Percentiles rank a stretch among this genome's conserved stretches.
Conservation (phyloP, 2,113 vertebrate genomes). For the Microtus oregoni region DNA sequence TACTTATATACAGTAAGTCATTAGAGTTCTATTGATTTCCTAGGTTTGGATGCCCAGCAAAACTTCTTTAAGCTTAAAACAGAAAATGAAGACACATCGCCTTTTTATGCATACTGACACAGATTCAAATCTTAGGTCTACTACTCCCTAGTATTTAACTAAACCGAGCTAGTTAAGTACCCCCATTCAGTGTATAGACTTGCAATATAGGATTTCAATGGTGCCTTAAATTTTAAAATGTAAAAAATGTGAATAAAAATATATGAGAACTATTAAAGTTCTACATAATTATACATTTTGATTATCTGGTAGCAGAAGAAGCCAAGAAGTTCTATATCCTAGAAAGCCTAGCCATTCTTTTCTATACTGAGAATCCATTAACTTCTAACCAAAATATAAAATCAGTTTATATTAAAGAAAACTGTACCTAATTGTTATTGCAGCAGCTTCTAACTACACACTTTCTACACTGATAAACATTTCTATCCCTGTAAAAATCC, state of each 20-base stretch:
- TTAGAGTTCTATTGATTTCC: neutral
- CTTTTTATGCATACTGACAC: neutral
- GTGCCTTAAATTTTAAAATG: neutral
- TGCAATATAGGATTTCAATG: neutral
- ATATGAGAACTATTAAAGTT: neutral
- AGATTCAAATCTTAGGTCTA: neutral
- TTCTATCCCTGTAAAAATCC: neutral
- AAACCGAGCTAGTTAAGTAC: neutral
- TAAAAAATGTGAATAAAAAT: neutral
- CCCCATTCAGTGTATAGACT: neutral
- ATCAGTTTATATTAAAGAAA: neutral
- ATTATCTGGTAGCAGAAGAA: neutral
- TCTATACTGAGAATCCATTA: neutral
- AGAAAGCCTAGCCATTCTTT: neutral
- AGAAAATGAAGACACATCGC: neutral
- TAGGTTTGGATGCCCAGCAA: neutral
- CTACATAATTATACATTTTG: neutral
- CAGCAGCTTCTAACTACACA: neutral
- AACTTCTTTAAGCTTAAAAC: neutral
- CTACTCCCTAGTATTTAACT: neutral
- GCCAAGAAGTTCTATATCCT: accelerated
- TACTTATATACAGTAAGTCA: neutral
- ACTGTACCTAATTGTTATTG: neutral
- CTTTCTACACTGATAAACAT: slow-evolving; percentile 2
- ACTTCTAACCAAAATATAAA: neutral